phyloP scores from a whole-genome alignment of 2,797 vertebrate genomes.

The Coccyzus lansbergi region DNA sequence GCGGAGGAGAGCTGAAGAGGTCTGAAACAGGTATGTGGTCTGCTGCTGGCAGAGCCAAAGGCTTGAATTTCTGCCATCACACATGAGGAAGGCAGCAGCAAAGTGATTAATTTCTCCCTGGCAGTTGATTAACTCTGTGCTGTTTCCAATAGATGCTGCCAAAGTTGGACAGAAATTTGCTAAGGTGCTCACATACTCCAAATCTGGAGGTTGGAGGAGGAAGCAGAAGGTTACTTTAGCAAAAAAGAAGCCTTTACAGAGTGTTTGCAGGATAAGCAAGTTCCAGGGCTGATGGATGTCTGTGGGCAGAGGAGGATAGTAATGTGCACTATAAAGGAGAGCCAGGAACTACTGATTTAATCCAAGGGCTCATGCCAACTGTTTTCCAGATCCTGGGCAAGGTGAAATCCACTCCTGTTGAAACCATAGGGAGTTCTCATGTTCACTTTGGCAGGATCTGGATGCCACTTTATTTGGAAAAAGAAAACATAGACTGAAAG shows the following conservation, averaged over 20 bases:
- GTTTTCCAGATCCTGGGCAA: not conserved
- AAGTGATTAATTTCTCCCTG: constrained; percentile 56
- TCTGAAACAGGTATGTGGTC: not conserved
- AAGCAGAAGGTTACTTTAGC: not conserved
- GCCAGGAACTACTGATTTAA: constrained; percentile 6
- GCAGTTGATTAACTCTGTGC: not conserved
- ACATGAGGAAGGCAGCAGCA: not conserved
- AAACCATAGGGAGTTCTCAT: not conserved
- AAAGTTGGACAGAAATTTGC: not conserved
- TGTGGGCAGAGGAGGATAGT: not conserved
- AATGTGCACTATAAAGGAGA: not conserved
- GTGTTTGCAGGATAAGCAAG: not conserved
- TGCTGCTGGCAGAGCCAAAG: not conserved
- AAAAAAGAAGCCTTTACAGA: not conserved
- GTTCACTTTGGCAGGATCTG: not conserved
- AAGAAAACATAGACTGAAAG: not conserved
- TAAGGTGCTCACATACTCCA: not conserved
- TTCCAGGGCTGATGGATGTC: not conserved
- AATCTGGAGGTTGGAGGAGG: not conserved
- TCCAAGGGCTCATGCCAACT: not conserved
- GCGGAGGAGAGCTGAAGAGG: fast-evolving
- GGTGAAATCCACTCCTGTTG: not conserved
- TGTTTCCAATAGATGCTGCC: constrained; percentile 10
- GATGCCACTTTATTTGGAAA: not conserved
- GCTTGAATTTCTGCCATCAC: not conserved